Conservation (phyloP, 2,113 vertebrate genomes). For the Platysteira castanea region DNA sequence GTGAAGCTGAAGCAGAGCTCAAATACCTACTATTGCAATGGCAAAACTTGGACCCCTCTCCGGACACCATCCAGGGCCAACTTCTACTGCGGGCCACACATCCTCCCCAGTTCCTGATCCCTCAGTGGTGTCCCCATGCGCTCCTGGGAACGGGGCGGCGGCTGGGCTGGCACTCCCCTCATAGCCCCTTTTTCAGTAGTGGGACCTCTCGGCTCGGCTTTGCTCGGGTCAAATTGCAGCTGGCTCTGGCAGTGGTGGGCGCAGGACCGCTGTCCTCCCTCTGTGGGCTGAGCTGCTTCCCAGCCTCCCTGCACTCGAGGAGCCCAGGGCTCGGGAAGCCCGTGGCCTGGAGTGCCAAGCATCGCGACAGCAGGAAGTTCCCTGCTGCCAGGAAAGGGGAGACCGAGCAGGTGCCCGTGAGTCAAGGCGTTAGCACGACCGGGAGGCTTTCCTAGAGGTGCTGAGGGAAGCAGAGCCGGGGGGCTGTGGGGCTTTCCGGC, state of each 20-base stretch:
- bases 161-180: background rate
- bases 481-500: background rate
- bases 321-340: background rate
- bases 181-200: background rate
- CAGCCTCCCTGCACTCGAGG: background rate
- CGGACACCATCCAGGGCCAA: fast-evolving
- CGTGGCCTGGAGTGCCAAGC: background rate
- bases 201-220: background rate
- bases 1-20: background rate
- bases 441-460: background rate
- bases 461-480: background rate
- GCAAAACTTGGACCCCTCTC: background rate
- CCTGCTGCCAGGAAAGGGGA: background rate
- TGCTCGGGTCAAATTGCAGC: background rate
- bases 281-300: background rate
- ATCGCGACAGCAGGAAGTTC: background rate
- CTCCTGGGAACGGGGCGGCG: background rate
- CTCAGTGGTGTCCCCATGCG: fast-evolving
- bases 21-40: background rate
- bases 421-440: background rate
- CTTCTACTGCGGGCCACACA: background rate
- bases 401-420: background rate
- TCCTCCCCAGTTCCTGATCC: background rate
- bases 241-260: background rate
- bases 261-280: background rate